These are phyloP conservation scores for Scolopax bukidnonensis DNA, from an alignment of 2,797 vertebrate genomes.

Conservation along the genomic window DNA sequence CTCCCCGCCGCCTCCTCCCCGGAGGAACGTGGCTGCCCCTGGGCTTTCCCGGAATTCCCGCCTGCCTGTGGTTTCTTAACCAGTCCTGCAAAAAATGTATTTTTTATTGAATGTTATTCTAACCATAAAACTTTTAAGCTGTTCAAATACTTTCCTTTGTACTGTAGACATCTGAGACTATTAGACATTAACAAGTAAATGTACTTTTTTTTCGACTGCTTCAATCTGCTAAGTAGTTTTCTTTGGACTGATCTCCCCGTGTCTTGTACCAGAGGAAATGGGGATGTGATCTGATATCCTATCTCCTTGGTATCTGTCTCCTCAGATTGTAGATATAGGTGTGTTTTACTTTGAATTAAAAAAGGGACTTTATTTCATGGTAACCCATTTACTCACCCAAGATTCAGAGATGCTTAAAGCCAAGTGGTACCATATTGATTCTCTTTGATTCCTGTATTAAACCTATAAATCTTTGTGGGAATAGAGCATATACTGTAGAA, in stretches of 20 bases:
- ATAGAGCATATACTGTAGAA: neutral
- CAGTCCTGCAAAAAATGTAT: conserved; percentile 60
- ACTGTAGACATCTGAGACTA: conserved; percentile 34
- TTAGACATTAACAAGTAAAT: conserved; percentile 49
- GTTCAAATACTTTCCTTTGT: conserved; percentile 67
- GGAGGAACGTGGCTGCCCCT: neutral
- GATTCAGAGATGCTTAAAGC: neutral
- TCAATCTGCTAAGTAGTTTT: conserved; percentile 38
- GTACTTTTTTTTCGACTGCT: neutral
- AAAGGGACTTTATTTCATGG: neutral
- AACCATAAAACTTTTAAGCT: conserved; percentile 64
- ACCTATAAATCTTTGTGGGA: neutral
- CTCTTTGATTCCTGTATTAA: neutral
- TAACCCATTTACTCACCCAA: neutral
- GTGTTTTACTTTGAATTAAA: neutral
- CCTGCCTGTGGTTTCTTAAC: conserved; percentile 56
- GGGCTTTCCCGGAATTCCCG: conserved; percentile 67
- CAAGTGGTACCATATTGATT: neutral
- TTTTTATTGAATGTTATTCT: conserved; percentile 71
- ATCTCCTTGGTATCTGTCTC: conserved; percentile 15
- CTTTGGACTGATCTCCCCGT: conserved; percentile 22
- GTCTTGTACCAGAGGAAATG: conserved; percentile 16
- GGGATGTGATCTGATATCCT: neutral
- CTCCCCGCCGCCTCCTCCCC: neutral
- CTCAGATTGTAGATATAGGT: neutral